Conservation (phyloP, 2,797 vertebrate genomes). For the Glyptemys insculpta region DNA sequence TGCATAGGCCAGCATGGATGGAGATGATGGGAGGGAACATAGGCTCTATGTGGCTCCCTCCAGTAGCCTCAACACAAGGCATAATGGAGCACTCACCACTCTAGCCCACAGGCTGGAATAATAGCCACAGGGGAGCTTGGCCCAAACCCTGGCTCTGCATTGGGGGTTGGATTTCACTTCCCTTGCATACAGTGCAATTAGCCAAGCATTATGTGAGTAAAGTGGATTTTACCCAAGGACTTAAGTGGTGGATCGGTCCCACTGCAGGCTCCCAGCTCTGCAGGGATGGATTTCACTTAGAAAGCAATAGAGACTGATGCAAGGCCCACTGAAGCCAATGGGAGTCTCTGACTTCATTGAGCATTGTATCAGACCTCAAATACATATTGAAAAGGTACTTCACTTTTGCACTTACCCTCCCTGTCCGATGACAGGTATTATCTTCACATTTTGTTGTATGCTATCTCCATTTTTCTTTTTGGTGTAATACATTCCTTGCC, state of each 20-base stretch:
- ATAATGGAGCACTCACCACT: background rate
- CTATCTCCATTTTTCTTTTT: constrained; percentile 98
- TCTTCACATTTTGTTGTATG: constrained; percentile 98
- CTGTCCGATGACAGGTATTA: constrained; percentile 97
- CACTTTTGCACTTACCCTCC: constrained; percentile 90
- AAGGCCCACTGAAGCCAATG: background rate
- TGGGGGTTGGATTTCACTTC: background rate
- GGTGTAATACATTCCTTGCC: constrained; percentile 96
- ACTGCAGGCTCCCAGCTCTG: background rate
- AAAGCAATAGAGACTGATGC: background rate
- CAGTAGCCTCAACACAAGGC: accelerated
- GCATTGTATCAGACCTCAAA: background rate
- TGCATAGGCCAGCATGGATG: background rate
- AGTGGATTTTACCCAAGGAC: background rate
- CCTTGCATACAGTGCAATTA: background rate
- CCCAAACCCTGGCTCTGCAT: background rate
- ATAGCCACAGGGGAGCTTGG: background rate
- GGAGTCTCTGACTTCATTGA: constrained; percentile 7
- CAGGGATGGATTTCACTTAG: background rate
- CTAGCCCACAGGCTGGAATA: background rate
- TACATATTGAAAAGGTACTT: background rate
- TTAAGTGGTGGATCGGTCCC: background rate
- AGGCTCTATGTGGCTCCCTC: background rate
- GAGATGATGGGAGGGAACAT: accelerated
- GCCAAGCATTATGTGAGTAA: background rate